Percentiles rank a stretch among this genome's conserved stretches.
Conservation (phyloP, 2,113 vertebrate genomes). For the Myiagra hebetior region DNA sequence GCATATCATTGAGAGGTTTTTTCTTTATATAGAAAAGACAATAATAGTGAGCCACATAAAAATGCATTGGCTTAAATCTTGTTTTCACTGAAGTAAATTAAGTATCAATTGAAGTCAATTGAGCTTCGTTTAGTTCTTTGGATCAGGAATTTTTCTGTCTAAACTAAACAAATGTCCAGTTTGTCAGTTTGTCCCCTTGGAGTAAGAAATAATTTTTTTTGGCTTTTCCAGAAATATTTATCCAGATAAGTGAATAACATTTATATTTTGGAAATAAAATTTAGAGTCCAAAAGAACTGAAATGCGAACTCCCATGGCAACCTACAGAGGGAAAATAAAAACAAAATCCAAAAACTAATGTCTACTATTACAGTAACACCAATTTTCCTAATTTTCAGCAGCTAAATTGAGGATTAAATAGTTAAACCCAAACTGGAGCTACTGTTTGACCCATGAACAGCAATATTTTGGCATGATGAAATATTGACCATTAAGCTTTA, state of each 20-base stretch:
- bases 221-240: neutral
- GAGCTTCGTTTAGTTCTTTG: neutral
- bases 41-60: neutral
- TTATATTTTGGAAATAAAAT: neutral
- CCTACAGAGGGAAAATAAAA: neutral
- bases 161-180: neutral
- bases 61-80: neutral
- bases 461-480: neutral
- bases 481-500: neutral
- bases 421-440: neutral
- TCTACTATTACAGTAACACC: neutral
- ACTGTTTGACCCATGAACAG: neutral
- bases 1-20: neutral
- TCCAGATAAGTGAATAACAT: neutral
- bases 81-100: neutral
- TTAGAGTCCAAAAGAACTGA: neutral
- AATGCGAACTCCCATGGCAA: neutral
- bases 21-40: neutral
- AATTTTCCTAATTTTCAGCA: neutral
- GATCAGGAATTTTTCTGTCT: neutral
- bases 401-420: neutral
- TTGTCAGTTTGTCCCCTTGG: neutral
- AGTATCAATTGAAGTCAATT: neutral
- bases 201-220: neutral
- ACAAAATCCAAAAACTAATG: neutral